These are phyloP conservation scores for Glaucidium brasilianum DNA, from an alignment of 2,113 vertebrate genomes.

Conservation along the genomic window DNA sequence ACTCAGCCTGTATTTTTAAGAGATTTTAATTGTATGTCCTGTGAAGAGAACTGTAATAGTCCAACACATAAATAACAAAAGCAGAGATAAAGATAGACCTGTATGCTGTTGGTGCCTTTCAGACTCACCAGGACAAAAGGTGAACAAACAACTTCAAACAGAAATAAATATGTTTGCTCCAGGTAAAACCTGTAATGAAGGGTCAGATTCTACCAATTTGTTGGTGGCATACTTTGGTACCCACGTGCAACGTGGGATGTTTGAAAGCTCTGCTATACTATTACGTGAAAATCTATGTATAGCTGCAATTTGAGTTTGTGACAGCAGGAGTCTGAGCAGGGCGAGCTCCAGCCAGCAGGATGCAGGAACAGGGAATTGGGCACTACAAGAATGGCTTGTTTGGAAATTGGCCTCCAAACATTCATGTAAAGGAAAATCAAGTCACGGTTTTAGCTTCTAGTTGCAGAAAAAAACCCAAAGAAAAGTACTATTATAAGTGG, in stretches of 20 bases:
- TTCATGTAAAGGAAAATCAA: not conserved
- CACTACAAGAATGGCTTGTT: accelerated
- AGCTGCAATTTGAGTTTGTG: not conserved
- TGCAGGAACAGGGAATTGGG: not conserved
- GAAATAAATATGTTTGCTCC: not conserved
- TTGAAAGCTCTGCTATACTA: not conserved
- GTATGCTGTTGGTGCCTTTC: not conserved
- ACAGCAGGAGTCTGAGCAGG: not conserved
- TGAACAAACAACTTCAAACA: not conserved
- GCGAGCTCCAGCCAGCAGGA: not conserved
- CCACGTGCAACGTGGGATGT: accelerated
- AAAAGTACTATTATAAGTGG: not conserved
- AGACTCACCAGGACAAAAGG: not conserved
- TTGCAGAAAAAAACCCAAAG: not conserved
- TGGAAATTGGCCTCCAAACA: not conserved
- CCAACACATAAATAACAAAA: not conserved
- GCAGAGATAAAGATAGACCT: not conserved
- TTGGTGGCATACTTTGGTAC: not conserved
- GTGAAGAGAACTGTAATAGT: not conserved
- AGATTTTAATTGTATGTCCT: not conserved
- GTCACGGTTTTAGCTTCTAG: not conserved
- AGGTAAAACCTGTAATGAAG: not conserved
- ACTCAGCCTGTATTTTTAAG: not conserved
- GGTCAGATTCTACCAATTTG: not conserved
- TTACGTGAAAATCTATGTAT: not conserved